Evolutionary conservation across 2,888 invertebrate species (phyloP), one percentile per base, ranked within the genome.

Genomic region (Mimumesa dahlbomi): DNA sequence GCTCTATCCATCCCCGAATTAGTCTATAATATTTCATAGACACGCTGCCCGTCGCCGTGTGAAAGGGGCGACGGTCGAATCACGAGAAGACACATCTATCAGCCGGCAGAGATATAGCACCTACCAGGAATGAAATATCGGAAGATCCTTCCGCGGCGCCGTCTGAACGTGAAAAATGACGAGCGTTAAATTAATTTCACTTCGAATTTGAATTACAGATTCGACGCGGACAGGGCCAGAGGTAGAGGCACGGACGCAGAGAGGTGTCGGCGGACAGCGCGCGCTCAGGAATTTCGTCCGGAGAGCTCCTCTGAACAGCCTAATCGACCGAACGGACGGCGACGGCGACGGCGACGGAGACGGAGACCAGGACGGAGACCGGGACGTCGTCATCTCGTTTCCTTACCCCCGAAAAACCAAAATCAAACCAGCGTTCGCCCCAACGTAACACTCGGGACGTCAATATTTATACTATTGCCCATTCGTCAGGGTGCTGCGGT

Each of bases 161-260:
- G 73, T 62, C 70, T 69, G 79, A 75, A 79, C 46, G 70, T 82
- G 84, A 85, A 86, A 84, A 84, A 85, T 86, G 85, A 84, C 81
- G 73, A 77, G 76, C 81, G 83, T 85, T 82, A 84, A 86, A 84
- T 86, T 86, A 85, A 85, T 85, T 85, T 85, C 74, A 84, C 82
- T 80, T 77, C 45, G 74, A 68, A 81, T 82, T 78, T 78, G 85
- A 82, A 80, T 83, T 81, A 83, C 81, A 83, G 77, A 86, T 85
- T 81, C 65, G 71, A 73, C 56, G 57, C 62, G 66, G 65, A 75
- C 49, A 53, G 56, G 59, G 69, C 7, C 4, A 5, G 4, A 7
- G 25, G n/a, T n/a, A n/a, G n/a, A n/a, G n/a, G n/a, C n/a, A n/a
- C n/a, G n/a, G n/a, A n/a, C n/a, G n/a, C n/a, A n/a, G n/a, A n/a